Evolutionary conservation across 2,888 invertebrate genomes (phyloP).

Genomic region (Scaptomyza polygonia): DNA sequence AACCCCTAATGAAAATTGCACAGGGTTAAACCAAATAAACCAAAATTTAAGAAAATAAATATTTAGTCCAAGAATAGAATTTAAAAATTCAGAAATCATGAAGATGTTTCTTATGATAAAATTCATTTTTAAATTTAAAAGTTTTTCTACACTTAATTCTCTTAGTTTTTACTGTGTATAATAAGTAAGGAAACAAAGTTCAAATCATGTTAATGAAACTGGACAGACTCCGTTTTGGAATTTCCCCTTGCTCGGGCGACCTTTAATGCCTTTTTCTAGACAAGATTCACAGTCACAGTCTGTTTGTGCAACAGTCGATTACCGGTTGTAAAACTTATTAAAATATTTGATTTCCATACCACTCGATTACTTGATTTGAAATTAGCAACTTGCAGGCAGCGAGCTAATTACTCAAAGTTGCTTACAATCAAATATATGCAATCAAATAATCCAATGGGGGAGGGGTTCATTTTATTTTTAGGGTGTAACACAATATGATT

Average conservation of each 20-base stretch:
- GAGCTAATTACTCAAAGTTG: slow-evolving; percentile 41
- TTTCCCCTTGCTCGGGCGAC: slow-evolving; percentile 34
- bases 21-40: background rate
- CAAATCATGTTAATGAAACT: slow-evolving; percentile 24
- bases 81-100: background rate
- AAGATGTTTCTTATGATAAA: too few species aligned
- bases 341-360: slow-evolving; percentile 9
- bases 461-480: background rate
- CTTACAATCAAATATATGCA: slow-evolving; percentile 1
- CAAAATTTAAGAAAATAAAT: background rate
- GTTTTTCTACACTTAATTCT: too few species aligned
- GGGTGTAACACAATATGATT: slow-evolving; percentile 1
- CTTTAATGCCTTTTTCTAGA: slow-evolving; percentile 23
- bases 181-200: slow-evolving; percentile 40
- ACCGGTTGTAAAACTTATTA: slow-evolving; percentile 10
- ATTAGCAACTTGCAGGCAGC: slow-evolving; percentile 8
- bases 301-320: slow-evolving; percentile 18
- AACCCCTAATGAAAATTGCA: too few species aligned
- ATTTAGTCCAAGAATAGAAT: background rate
- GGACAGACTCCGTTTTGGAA: slow-evolving; percentile 16
- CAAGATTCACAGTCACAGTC: slow-evolving; percentile 18
- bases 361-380: slow-evolving; percentile 23
- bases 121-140: too few species aligned
- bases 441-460: slow-evolving; percentile 2
- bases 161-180: too few species aligned